phyloP scores from a whole-genome alignment of 2,113 vertebrate species.

The Lophius piscatorius region DNA sequence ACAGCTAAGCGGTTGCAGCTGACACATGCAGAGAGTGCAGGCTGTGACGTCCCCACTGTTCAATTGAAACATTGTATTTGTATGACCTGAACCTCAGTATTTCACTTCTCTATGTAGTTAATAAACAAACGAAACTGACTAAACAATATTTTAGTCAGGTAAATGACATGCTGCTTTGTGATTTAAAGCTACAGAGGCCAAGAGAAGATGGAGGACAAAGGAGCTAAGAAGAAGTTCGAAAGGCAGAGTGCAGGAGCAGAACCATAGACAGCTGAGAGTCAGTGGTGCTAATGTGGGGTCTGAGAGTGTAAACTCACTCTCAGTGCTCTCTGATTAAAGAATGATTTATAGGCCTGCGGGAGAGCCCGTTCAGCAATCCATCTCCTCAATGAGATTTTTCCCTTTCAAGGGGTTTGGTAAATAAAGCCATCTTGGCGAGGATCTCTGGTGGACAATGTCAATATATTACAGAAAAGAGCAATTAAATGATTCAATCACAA shows the following conservation, averaged over 20 bases:
- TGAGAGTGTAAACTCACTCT: constrained; percentile 74
- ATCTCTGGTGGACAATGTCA: constrained; percentile 78
- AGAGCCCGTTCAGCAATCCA: constrained; percentile 81
- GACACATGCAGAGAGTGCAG: constrained; percentile 50
- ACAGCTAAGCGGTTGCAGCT: constrained; percentile 56
- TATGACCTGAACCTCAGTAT: not conserved
- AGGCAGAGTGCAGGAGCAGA: constrained; percentile 50
- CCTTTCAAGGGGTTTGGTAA: constrained; percentile 77
- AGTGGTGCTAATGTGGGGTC: constrained; percentile 74
- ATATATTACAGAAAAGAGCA: constrained; percentile 66
- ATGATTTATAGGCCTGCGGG: constrained; percentile 82
- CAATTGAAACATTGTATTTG: constrained; percentile 21
- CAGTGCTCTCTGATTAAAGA: constrained; percentile 84
- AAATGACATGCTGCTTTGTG: constrained; percentile 21
- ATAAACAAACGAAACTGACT: too few species aligned
- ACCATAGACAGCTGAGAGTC: constrained; percentile 69
- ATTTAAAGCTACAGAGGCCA: constrained; percentile 19
- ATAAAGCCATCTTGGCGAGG: constrained; percentile 77
- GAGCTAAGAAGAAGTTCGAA: constrained; percentile 40
- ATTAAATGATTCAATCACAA: constrained; percentile 73
- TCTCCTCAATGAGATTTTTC: constrained; percentile 81
- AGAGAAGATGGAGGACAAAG: constrained; percentile 34
- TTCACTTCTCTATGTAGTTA: not conserved
- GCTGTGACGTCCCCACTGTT: constrained; percentile 44
- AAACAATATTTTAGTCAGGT: not conserved